Evolutionary conservation across 2,888 invertebrate species (phyloP), one percentile per base, ranked within the genome.

Genomic region (Coleophora deauratella): DNA sequence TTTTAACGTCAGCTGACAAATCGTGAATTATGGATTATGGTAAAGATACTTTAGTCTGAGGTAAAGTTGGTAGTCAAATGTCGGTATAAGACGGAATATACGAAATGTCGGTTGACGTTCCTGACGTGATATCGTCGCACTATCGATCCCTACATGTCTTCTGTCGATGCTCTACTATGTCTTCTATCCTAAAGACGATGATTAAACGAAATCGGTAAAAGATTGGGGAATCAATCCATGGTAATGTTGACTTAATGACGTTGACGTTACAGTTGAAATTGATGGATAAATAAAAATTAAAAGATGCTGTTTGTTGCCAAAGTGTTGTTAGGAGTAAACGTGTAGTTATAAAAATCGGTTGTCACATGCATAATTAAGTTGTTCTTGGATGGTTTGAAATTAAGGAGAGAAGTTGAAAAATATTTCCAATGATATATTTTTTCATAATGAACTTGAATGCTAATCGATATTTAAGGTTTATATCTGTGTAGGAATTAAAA

Each of bases 351-450:
- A 77, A 72, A 74, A 78, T 80, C 75, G 84, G 80, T 84, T 84
- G 85, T 84, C 84, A 69, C 80, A 74, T 78, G 72, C 84, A 80
- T 80, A 79, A 81, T 75, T 81, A 79, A 81, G 78, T 81, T 84
- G 78, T 81, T 82, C 84, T 81, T 77, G 78, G 68, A 73, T 72
- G 80, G 79, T 80, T 78, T 68, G 80, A 75, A 67, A 71, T 77
- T 76, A 79, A 76, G 80, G 68, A 76, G 75, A 76, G 66, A 80
- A 77, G 79, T 80, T 81, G 79, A 84, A 74, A 71, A 81, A 81
- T 79, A 82, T 82, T 84, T 84, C 84, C 76, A 77, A 81, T 81
- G 72, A 84, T 85, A 85, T 85, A 85, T 85, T 84, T 85, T 85
- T 85, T 84, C 85, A 85, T 84, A 78, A 80, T 76, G 72, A 80